Conservation (phyloP, 2,797 vertebrate species). For the Rhynchotus rufescens region DNA sequence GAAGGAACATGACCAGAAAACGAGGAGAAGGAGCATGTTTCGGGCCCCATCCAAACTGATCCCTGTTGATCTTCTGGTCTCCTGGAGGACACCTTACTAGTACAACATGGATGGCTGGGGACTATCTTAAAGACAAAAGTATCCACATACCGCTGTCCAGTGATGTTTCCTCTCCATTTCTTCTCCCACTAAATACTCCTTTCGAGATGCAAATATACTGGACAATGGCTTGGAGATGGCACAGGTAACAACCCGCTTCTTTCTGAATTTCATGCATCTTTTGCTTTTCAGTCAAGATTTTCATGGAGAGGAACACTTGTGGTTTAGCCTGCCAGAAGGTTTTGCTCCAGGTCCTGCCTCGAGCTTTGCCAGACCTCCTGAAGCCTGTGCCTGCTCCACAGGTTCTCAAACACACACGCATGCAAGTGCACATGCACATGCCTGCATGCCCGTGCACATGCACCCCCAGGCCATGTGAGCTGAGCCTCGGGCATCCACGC, state of each 20-base stretch:
- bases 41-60: not conserved
- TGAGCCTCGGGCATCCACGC: not conserved
- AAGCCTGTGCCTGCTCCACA: fast-evolving
- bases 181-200: not conserved
- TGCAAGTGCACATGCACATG: too few relatives aligned
- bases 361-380: not conserved
- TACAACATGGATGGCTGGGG: not conserved
- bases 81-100: not conserved
- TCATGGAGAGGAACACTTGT: not conserved
- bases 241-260: not conserved
- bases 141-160: not conserved
- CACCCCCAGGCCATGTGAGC: fast-evolving
- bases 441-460: not conserved
- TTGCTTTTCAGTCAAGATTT: not conserved
- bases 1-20: not conserved
- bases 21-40: not conserved
- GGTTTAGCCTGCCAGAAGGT: not conserved
- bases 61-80: not conserved
- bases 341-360: not conserved
- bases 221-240: not conserved
- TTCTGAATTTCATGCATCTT: not conserved
- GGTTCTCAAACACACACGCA: not conserved
- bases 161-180: too few relatives aligned
- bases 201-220: not conserved
- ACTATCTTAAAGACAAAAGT: not conserved